These are phyloP conservation scores for Nephrotoma flavescens DNA, from an alignment of 2,888 invertebrate species.

Conservation along the genomic window DNA sequence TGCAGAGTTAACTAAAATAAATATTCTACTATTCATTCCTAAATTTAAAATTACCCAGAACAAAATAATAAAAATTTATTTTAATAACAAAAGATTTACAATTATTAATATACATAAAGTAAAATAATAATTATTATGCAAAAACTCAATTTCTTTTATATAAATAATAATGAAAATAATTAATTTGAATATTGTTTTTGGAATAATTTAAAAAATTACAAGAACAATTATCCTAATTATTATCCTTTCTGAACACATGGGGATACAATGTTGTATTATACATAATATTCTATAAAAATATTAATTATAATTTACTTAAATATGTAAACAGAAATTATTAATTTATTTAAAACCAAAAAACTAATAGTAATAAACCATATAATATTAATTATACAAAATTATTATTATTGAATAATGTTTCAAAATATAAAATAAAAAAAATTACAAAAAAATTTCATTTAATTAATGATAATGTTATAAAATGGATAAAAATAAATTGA, in stretches of 20 bases:
- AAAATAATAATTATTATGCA: neutral
- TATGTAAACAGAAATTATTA: neutral
- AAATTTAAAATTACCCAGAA: neutral
- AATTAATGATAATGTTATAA: neutral
- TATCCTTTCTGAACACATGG: neutral
- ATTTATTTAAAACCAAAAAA: neutral
- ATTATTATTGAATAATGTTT: neutral
- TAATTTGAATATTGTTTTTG: neutral
- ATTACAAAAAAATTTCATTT: neutral
- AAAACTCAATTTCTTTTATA: neutral
- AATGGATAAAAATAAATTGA: neutral
- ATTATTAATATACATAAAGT: neutral
- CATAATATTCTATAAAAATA: neutral
- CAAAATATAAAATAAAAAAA: neutral
- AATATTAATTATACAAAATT: neutral
- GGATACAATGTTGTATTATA: neutral
- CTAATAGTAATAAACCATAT: neutral
- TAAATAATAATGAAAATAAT: neutral
- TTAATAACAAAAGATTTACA: neutral
- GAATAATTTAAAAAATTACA: neutral
- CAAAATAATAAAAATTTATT: neutral
- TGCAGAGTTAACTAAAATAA: no score
- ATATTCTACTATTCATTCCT: no score
- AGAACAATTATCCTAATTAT: neutral
- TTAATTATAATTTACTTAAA: neutral